Percentiles rank a stretch among this genome's conserved stretches.
phyloP scores from a whole-genome alignment of 2,888 invertebrate genomes.

The Machimus atricapillus region DNA sequence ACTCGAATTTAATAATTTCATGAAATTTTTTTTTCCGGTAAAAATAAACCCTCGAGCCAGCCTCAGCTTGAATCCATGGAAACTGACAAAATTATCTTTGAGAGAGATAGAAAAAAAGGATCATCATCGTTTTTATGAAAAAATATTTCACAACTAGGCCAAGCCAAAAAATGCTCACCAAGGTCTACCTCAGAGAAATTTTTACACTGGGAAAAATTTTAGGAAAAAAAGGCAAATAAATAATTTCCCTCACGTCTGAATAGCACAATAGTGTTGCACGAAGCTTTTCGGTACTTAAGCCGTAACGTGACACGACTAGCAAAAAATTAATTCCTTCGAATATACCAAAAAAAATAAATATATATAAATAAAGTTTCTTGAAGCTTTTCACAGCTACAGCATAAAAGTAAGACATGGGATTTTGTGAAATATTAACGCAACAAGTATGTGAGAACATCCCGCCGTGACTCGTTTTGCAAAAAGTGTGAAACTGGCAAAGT shows the following conservation, averaged over 20 bases:
- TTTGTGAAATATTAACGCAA: slow-evolving; percentile 30
- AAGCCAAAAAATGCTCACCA: slow-evolving; percentile 5
- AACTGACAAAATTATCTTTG: neutral
- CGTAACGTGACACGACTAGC: slow-evolving; percentile 33
- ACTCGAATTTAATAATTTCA: neutral
- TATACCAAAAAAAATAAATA: neutral
- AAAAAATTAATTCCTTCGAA: slow-evolving; percentile 33
- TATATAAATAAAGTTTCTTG: slow-evolving; percentile 11
- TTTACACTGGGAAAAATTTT: slow-evolving; percentile 13
- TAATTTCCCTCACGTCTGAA: slow-evolving; percentile 33
- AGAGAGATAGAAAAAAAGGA: neutral
- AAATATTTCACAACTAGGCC: neutral
- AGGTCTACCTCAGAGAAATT: neutral
- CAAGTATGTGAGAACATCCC: slow-evolving; percentile 3
- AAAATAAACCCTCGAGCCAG: neutral
- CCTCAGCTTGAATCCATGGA: neutral
- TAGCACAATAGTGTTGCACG: slow-evolving; percentile 38
- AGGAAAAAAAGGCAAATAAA: slow-evolving; percentile 26
- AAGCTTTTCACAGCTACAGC: neutral
- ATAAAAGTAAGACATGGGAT: slow-evolving; percentile 11
- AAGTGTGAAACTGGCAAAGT: slow-evolving; percentile 1
- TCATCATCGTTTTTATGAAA: neutral
- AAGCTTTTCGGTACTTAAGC: slow-evolving; percentile 37
- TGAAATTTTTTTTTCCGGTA: neutral
- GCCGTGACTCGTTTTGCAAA: neutral